Conservation (phyloP, 2,797 vertebrate genomes). For the Hydrocynus forskahlii region DNA sequence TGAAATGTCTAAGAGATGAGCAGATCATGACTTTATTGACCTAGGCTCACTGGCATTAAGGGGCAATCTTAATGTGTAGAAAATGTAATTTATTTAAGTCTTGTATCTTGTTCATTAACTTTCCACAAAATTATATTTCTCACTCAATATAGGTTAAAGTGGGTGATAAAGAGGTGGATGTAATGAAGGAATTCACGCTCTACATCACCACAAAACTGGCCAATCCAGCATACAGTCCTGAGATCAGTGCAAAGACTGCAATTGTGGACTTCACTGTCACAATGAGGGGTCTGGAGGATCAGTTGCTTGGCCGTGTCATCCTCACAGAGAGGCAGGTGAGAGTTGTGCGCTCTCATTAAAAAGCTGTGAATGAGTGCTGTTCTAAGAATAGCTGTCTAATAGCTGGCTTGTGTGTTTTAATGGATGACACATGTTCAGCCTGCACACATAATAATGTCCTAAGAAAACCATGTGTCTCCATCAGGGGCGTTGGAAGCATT, state of each 20-base stretch:
- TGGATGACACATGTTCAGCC: not conserved
- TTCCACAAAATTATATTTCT: not conserved
- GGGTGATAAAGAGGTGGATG: constrained; percentile 86
- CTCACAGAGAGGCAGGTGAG: constrained; percentile 84
- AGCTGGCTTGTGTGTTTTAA: not conserved
- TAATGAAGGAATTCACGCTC: constrained; percentile 80
- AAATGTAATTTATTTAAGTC: not conserved
- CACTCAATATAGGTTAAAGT: constrained; percentile 79
- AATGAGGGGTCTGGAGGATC: constrained; percentile 83
- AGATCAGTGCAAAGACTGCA: constrained; percentile 83
- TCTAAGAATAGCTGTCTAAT: not conserved
- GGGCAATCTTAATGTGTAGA: not conserved
- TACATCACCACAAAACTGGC: constrained; percentile 87
- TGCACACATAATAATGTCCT: too few species aligned
- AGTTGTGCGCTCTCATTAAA: not conserved
- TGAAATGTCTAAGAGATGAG: not conserved
- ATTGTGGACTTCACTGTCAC: constrained; percentile 89
- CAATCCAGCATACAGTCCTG: constrained; percentile 85
- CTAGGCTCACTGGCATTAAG: too few species aligned
- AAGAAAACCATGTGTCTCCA: too few species aligned
- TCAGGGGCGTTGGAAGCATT: too few species aligned
- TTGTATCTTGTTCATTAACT: not conserved
- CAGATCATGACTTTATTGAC: not conserved
- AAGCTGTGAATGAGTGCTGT: not conserved
- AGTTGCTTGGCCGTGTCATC: constrained; percentile 86